Evolutionary conservation across 2,888 invertebrate genomes (phyloP).

Genomic region (Lasioglossum zephyrum): DNA sequence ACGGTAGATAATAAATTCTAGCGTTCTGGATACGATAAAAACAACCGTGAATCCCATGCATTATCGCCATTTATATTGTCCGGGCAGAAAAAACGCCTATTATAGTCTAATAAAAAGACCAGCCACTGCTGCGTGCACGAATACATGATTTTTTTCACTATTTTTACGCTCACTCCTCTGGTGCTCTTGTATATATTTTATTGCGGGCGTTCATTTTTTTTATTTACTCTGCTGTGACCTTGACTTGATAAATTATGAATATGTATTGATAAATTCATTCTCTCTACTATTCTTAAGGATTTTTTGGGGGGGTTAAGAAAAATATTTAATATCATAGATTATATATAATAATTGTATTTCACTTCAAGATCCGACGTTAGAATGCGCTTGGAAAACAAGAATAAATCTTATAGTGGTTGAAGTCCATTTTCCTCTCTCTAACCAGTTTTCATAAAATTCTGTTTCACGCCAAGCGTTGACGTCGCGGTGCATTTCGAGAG

Average conservation of each 20-base stretch:
- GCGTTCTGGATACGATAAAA: slow-evolving; percentile 19
- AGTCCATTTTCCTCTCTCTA: background rate
- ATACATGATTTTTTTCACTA: background rate
- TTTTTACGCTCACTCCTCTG: background rate
- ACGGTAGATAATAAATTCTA: slow-evolving; percentile 18
- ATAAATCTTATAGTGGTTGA: background rate
- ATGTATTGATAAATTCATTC: too few relatives aligned
- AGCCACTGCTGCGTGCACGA: background rate
- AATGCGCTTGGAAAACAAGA: background rate
- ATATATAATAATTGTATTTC: background rate
- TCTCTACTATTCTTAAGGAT: too few relatives aligned
- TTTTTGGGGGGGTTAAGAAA: background rate
- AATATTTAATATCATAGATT: background rate
- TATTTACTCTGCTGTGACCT: background rate
- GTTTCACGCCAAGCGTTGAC: background rate
- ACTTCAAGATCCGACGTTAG: background rate
- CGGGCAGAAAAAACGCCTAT: background rate
- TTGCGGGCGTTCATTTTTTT: background rate
- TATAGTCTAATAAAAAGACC: slow-evolving; percentile 36
- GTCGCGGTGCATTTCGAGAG: background rate
- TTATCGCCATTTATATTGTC: slow-evolving; percentile 25
- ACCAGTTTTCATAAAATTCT: background rate
- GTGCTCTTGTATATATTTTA: background rate
- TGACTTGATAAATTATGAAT: background rate
- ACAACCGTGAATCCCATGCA: slow-evolving; percentile 1